Percentiles rank a stretch among this genome's conserved stretches.
Conservation (phyloP, 2,797 vertebrate genomes). For the Acanthurus leucopareius region DNA sequence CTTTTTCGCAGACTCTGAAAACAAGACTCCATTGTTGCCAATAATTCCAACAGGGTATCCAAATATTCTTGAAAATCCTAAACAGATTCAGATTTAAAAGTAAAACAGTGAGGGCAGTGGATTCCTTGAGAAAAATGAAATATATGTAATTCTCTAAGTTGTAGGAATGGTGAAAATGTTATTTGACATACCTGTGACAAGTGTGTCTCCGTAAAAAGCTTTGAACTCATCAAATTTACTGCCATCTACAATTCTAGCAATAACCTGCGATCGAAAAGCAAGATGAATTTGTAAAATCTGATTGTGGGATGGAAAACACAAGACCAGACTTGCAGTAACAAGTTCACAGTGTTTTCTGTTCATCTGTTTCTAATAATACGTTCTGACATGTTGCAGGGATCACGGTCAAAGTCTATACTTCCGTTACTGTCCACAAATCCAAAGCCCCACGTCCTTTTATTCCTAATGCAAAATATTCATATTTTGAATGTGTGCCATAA, state of each 20-base stretch:
- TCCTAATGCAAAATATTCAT: no score
- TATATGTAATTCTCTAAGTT: not conserved
- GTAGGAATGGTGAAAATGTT: not conserved
- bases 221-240: constrained; percentile 99
- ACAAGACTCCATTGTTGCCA: constrained; percentile 98
- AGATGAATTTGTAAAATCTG: constrained; percentile 9
- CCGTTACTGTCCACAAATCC: not conserved
- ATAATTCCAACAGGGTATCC: constrained; percentile 97
- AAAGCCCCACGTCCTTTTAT: not conserved
- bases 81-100: constrained; percentile 9
- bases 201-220: constrained; percentile 96
- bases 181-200: constrained; percentile 91
- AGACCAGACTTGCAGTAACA: not conserved
- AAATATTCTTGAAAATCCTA: constrained; percentile 97
- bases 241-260: constrained; percentile 97
- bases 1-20: constrained; percentile 99
- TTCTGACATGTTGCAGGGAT: not conserved
- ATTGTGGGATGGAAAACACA: not conserved
- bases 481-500: not conserved
- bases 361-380: no score
- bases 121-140: not conserved
- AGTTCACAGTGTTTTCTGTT: not conserved
- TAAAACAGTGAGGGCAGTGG: not conserved
- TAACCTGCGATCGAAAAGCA: constrained; percentile 87
- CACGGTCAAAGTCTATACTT: not conserved